These are phyloP conservation scores for Pteromalus puparum DNA, from an alignment of 1,140 invertebrate genomes.

Conservation along the genomic window DNA sequence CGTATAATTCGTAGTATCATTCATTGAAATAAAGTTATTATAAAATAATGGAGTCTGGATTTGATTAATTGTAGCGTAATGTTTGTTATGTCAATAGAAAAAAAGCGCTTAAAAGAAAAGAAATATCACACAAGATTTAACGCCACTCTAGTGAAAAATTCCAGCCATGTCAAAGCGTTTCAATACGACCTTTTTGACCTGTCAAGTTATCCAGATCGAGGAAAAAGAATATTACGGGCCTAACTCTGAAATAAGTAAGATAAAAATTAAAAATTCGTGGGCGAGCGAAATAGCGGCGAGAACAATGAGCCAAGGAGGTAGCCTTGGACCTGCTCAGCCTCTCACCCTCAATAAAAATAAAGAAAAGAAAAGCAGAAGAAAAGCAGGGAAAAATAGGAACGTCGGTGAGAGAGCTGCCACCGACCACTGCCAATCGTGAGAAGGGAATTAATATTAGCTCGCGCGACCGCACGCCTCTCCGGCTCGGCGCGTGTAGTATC, in stretches of 20 bases:
- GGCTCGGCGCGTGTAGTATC: not conserved
- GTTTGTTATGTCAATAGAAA: conserved; percentile 16
- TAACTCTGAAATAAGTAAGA: not conserved
- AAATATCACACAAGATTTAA: too few species aligned
- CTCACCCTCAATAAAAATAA: not conserved
- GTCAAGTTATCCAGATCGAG: too few species aligned
- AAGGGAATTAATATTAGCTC: conserved; percentile 29
- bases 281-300: not conserved
- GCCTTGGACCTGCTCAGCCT: too few species aligned
- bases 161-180: too few species aligned
- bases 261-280: conserved; percentile 28
- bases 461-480: conserved; percentile 8
- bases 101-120: too few species aligned
- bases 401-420: not conserved
- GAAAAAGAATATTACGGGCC: not conserved
- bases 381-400: not conserved
- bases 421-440: not conserved
- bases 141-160: too few species aligned
- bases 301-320: not conserved
- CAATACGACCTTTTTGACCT: too few species aligned
- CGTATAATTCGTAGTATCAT: conserved; percentile 47
- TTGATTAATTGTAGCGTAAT: conserved; percentile 46
- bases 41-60: not conserved
- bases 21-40: conserved; percentile 41
- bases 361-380: not conserved